These are phyloP conservation scores for Rapana venosa DNA, from an alignment of 2,888 invertebrate genomes.

Conservation along the genomic window DNA sequence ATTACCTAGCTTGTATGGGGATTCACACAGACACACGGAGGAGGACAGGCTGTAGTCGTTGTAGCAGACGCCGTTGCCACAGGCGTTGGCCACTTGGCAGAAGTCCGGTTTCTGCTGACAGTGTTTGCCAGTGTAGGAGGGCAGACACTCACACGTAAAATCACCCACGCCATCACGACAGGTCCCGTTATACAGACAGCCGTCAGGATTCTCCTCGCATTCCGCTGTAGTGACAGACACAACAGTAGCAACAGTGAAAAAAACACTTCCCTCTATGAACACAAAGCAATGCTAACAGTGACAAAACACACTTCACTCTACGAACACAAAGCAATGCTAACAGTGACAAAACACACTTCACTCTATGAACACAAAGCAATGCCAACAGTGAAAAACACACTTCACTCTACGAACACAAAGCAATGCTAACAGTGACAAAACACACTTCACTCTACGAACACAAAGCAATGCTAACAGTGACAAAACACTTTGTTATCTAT, in stretches of 20 bases:
- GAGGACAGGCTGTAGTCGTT: constrained; percentile 40
- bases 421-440: too few species aligned
- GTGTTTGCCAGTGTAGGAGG: constrained; percentile 89
- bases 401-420: too few species aligned
- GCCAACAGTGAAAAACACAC: too few species aligned
- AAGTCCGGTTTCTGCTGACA: constrained; percentile 83
- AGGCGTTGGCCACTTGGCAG: constrained; percentile 47
- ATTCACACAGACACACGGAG: constrained; percentile 46
- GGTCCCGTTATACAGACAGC: constrained; percentile 60
- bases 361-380: too few species aligned
- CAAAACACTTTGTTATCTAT: too few species aligned
- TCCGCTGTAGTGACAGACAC: constrained; percentile 55
- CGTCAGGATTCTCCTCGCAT: constrained; percentile 55
- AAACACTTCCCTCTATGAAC: too few species aligned
- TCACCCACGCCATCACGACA: constrained; percentile 63
- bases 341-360: too few species aligned
- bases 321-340: too few species aligned
- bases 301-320: too few species aligned
- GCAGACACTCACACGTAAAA: constrained; percentile 87
- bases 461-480: too few species aligned
- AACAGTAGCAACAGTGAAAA: not conserved
- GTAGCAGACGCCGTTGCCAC: constrained; percentile 40
- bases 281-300: too few species aligned
- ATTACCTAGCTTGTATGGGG: constrained; percentile 46
- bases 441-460: too few species aligned